Evolutionary conservation across 2,113 vertebrate genomes (phyloP).

Genomic region (Panthera tigris): DNA sequence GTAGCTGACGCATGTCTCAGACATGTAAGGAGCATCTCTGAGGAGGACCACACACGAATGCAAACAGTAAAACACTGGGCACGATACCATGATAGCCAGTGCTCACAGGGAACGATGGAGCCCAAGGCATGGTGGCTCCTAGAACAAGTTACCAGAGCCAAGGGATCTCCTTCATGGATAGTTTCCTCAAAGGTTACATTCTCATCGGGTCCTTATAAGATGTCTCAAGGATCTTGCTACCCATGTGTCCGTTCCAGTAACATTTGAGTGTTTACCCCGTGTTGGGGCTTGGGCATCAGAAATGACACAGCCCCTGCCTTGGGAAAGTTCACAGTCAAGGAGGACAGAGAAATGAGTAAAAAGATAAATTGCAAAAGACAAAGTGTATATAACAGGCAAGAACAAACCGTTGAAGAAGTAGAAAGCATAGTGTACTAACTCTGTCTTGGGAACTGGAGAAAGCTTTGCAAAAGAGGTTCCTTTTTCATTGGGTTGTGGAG

Average conservation of each 20-base stretch:
- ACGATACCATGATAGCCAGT: neutral
- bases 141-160: neutral
- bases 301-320: neutral
- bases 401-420: neutral
- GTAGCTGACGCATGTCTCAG: neutral
- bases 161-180: neutral
- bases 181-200: neutral
- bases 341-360: neutral
- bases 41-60: neutral
- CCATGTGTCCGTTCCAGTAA: neutral
- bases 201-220: neutral
- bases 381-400: neutral
- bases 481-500: conserved; percentile 21
- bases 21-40: neutral
- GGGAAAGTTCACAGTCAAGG: neutral
- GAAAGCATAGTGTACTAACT: neutral
- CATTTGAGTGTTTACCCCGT: neutral
- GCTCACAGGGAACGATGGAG: neutral
- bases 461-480: neutral
- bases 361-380: neutral
- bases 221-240: neutral
- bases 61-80: neutral
- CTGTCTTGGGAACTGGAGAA: neutral
- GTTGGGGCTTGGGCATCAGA: neutral
- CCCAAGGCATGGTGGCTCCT: neutral